Conservation (phyloP, 2,888 invertebrate species). For the Tanaodytes sp. region DNA sequence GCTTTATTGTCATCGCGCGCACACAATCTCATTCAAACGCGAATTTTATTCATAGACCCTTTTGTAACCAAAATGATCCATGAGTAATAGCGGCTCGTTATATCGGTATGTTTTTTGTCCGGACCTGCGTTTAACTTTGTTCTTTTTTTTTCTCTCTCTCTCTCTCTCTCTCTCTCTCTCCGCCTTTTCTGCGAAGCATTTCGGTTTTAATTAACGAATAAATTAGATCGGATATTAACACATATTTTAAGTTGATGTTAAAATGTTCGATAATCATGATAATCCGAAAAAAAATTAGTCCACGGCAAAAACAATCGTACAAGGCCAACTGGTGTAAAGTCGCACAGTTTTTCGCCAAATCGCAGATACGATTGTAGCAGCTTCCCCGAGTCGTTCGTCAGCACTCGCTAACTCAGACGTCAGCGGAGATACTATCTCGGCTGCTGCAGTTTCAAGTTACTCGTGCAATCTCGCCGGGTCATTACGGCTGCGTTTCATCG, state of each 20-base stretch:
- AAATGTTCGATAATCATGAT: too few relatives aligned
- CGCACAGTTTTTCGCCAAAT: conserved; percentile 27
- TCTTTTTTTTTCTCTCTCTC: background rate
- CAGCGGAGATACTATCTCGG: conserved; percentile 66
- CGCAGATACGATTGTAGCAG: conserved; percentile 38
- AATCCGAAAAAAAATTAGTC: conserved; percentile 32
- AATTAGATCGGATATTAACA: too few relatives aligned
- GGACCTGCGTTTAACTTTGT: conserved; percentile 4
- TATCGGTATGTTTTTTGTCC: background rate
- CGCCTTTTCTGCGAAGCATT: too few relatives aligned
- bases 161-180: too few relatives aligned
- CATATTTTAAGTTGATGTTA: too few relatives aligned
- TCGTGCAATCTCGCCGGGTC: conserved; percentile 60
- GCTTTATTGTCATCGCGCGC: conserved; percentile 26
- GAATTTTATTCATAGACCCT: conserved; percentile 8
- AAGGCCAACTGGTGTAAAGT: conserved; percentile 44
- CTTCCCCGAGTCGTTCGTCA: conserved; percentile 49
- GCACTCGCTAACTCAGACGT: conserved; percentile 67
- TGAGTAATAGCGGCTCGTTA: conserved; percentile 1
- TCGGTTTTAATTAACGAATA: too few relatives aligned
- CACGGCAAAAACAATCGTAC: conserved; percentile 34
- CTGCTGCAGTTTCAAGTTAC: conserved; percentile 65
- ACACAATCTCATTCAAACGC: conserved; percentile 8
- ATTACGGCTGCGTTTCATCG: conserved; percentile 62
- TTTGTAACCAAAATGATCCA: conserved; percentile 6